Evolutionary conservation across 2,797 vertebrate genomes (phyloP).

Genomic region (Macrochelys suwanniensis): DNA sequence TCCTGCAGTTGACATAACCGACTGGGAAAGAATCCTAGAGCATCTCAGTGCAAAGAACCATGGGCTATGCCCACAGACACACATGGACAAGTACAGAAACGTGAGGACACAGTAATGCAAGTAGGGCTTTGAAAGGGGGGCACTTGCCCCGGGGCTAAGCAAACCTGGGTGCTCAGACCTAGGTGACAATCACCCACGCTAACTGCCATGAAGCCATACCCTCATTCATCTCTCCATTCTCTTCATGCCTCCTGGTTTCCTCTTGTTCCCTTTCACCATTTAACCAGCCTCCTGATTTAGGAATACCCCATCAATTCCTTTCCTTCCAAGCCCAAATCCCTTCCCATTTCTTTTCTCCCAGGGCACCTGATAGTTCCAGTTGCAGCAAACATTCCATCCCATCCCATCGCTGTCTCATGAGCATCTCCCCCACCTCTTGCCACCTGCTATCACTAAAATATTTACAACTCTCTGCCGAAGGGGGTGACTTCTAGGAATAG

Average conservation of each 20-base stretch:
- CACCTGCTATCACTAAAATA: conserved; percentile 36
- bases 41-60: background rate
- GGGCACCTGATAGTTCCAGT: background rate
- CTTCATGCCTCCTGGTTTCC: accelerated
- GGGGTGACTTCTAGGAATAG: conserved; percentile 57
- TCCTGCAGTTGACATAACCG: background rate
- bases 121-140: background rate
- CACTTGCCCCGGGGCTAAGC: background rate
- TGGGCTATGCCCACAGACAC: background rate
- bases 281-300: background rate
- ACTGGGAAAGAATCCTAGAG: background rate
- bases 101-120: background rate
- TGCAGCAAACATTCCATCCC: background rate
- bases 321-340: background rate
- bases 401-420: background rate
- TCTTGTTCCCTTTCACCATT: background rate
- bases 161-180: background rate
- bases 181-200: background rate
- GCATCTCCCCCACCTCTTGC: background rate
- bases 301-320: background rate
- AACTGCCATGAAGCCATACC: background rate
- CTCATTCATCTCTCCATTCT: background rate
- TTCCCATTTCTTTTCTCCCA: background rate
- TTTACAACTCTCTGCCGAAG: conserved; percentile 18
- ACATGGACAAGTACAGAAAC: background rate